Evolutionary conservation across 1,140 invertebrate species (phyloP).

Genomic region (Periplaneta americana): DNA sequence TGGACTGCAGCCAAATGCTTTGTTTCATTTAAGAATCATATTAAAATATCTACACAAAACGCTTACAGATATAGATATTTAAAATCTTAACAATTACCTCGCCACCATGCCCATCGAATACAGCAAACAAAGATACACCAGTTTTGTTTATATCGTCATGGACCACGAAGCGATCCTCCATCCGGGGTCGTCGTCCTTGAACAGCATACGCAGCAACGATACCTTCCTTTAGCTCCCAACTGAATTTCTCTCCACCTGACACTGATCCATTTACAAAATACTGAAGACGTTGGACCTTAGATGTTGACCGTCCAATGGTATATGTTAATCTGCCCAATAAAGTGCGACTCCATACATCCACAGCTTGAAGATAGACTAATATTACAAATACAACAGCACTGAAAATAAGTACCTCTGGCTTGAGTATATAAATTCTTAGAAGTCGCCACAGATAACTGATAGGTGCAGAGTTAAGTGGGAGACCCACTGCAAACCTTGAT

Average conservation of each 20-base stretch:
- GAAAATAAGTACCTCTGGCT: slow-evolving; percentile 56
- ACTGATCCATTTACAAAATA: slow-evolving; percentile 20
- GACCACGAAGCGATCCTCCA: slow-evolving; percentile 90
- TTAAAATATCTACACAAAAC: no score
- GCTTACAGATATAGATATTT: no score
- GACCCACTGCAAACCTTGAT: slow-evolving; percentile 66
- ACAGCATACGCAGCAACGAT: slow-evolving; percentile 81
- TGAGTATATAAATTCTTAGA: slow-evolving; percentile 64
- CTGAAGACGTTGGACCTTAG: slow-evolving; percentile 26
- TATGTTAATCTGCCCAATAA: slow-evolving; percentile 66
- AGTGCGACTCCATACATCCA: slow-evolving; percentile 70
- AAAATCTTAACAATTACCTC: no score
- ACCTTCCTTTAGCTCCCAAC: slow-evolving; percentile 70
- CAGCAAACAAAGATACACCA: slow-evolving; percentile 78
- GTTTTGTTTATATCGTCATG: slow-evolving; percentile 63
- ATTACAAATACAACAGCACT: slow-evolving; percentile 16
- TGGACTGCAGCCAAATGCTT: no score
- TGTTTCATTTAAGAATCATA: no score
- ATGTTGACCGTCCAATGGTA: slow-evolving; percentile 51
- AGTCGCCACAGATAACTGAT: slow-evolving; percentile 63
- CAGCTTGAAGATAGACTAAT: slow-evolving; percentile 61
- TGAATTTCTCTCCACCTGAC: slow-evolving; percentile 50
- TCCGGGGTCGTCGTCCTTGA: slow-evolving; percentile 79
- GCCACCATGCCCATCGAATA: slow-evolving; percentile 94
- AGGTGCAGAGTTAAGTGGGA: slow-evolving; percentile 54